Base-by-base conservation (phyloP, 2,888 invertebrate species). In the Asteroscopus sphinx region DNA sequence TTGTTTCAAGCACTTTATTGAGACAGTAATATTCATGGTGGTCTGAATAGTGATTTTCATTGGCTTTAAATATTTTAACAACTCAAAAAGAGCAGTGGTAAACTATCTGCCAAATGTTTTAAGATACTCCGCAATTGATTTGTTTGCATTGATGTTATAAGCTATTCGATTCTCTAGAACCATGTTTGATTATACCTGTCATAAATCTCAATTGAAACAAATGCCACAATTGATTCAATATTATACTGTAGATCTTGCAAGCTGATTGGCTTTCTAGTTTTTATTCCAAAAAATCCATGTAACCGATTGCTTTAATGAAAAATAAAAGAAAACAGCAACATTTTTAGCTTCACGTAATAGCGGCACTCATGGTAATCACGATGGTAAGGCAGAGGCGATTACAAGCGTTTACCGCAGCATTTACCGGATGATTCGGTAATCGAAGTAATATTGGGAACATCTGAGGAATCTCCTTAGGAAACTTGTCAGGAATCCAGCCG, bases 391-490 rank as follows among this genome's bases (percentile, higher is more conserved):
- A 73, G 84, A 87, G 88, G 90, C 86, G 91, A 92, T 92, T 92
- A 93, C 93, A 89, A 88, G 86, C 75, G 53, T 79, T 81, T 82
- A 81, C 79, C 56, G 57, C 60, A 60, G 53, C 91, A 81, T 89
- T 93, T 92, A 93, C 92, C 83, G 85, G 87, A 89, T 88, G 86
- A 91, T 92, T 89, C 86, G 85, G 91, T 92, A 92, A 92, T 90
- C 88, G 88, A 46, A 54, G 68, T 77, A 87, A 88, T 89, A 88
- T 90, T 85, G 84, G 85, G 84, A 88, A 87, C 79, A 83, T 82
- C 74, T 75, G 70, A 76, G 86, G 85, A 88, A 89, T 88, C 83
- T 76, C 77, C 73, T 66, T 35, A 71, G 74, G 73, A 80, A 79
- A 79, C 76, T 72, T 76, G 80, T 70, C 61, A 72, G 73, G 77